phyloP scores from a whole-genome alignment of 2,888 invertebrate genomes.

The Tinea semifulvella region DNA sequence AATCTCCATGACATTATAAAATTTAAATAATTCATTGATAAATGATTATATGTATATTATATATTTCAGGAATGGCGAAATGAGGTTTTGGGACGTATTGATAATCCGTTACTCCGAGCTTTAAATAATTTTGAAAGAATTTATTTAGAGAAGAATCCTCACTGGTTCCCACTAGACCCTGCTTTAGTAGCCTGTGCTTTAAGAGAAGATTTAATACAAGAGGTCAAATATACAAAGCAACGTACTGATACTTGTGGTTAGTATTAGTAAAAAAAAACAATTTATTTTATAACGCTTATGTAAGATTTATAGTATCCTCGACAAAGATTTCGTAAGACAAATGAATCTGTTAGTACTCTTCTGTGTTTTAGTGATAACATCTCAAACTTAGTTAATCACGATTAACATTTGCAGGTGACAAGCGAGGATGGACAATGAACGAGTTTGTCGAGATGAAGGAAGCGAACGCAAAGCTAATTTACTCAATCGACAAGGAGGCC shows the following conservation, averaged over 20 bases:
- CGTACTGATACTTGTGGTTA: conserved; percentile 42
- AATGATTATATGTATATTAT: too few species aligned
- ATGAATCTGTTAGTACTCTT: too few species aligned
- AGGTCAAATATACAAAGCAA: conserved; percentile 43
- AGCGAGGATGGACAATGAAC: conserved; percentile 31
- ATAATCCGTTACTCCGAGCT: conserved; percentile 27
- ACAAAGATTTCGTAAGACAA: too few species aligned
- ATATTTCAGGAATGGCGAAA: conserved; percentile 32
- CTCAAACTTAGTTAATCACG: neutral
- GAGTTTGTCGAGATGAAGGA: conserved; percentile 24
- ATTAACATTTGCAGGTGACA: conserved; percentile 23
- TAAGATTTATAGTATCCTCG: too few species aligned
- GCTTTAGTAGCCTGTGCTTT: conserved; percentile 35
- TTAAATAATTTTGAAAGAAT: conserved; percentile 29
- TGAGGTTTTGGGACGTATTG: conserved; percentile 28
- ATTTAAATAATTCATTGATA: too few species aligned
- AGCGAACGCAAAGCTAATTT: conserved; percentile 28
- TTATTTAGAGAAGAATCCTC: conserved; percentile 24
- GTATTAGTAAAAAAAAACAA: conserved; percentile 14
- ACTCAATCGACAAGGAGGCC: conserved; percentile 21
- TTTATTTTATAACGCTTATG: neutral
- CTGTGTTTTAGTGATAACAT: neutral
- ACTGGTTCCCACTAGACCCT: conserved; percentile 44
- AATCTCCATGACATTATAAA: too few species aligned
- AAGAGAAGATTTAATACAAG: conserved; percentile 35